Conservation (phyloP, 1,140 invertebrate genomes). For the Saxidomus purpurata region DNA sequence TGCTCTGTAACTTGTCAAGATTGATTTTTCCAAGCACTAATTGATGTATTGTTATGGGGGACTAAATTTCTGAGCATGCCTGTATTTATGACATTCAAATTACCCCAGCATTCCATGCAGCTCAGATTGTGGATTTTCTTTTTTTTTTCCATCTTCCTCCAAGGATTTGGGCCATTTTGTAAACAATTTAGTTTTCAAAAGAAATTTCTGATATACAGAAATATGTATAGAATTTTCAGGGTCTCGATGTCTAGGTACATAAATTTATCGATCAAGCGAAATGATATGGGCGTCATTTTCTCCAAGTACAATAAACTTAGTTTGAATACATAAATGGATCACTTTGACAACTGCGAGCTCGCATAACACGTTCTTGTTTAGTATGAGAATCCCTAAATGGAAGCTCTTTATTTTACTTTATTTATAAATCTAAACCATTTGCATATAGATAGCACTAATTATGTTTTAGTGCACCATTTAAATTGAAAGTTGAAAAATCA, state of each 20-base stretch:
- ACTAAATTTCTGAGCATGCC: constrained; percentile 33
- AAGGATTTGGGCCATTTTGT: neutral
- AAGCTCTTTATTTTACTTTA: neutral
- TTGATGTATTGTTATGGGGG: constrained; percentile 63
- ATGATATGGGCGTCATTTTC: neutral
- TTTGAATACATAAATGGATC: neutral
- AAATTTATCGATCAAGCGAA: neutral
- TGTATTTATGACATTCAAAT: constrained; percentile 62
- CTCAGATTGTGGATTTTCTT: constrained; percentile 18
- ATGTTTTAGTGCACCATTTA: neutral
- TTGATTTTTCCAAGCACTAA: constrained; percentile 51
- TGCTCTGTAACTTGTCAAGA: constrained; percentile 40
- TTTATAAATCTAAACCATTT: neutral
- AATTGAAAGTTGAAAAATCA: neutral
- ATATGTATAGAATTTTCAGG: neutral
- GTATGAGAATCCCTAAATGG: too few species aligned
- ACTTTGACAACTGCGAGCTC: too few species aligned
- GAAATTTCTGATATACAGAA: neutral
- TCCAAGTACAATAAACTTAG: neutral
- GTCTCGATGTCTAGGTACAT: neutral
- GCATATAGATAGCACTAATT: neutral
- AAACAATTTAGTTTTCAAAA: constrained; percentile 5
- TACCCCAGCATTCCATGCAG: constrained; percentile 40
- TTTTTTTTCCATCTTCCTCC: neutral
- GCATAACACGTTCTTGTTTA: too few species aligned